phyloP scores from a whole-genome alignment of 1,140 invertebrate species.

The Micrasema longulum region DNA sequence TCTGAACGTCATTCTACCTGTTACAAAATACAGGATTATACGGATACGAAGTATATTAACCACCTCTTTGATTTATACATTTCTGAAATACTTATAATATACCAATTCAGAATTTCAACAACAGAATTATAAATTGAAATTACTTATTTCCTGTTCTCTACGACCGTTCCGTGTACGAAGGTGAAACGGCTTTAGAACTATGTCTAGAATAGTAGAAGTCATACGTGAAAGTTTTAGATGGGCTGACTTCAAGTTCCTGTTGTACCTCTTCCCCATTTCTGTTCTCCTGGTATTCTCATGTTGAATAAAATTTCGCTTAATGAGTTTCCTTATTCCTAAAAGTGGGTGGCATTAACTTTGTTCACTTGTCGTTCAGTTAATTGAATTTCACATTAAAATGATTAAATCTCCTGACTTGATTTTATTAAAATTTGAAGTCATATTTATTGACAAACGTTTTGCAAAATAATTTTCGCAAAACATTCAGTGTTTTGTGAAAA shows the following conservation, averaged over 20 bases:
- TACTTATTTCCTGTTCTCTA: slow-evolving; percentile 37
- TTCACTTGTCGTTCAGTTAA: background rate
- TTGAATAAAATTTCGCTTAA: slow-evolving; percentile 36
- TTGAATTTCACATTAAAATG: too few relatives aligned
- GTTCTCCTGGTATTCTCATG: slow-evolving; percentile 36
- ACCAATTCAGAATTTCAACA: slow-evolving; percentile 26
- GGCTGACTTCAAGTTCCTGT: slow-evolving; percentile 23
- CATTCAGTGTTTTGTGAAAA: too few relatives aligned
- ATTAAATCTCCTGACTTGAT: too few relatives aligned
- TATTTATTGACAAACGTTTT: too few relatives aligned
- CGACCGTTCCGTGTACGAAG: slow-evolving; percentile 13
- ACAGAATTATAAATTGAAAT: slow-evolving; percentile 49
- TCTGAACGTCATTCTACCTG: too few relatives aligned
- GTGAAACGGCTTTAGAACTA: slow-evolving; percentile 31
- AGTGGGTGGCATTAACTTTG: too few relatives aligned
- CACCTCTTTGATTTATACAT: too few relatives aligned
- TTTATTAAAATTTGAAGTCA: too few relatives aligned
- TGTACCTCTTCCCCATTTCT: slow-evolving; percentile 31
- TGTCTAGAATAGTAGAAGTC: slow-evolving; percentile 28
- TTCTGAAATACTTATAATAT: too few relatives aligned
- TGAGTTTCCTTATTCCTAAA: slow-evolving; percentile 41
- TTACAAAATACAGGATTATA: too few relatives aligned
- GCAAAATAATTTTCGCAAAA: too few relatives aligned
- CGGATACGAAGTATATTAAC: too few relatives aligned
- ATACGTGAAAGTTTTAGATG: slow-evolving; percentile 41